phyloP scores from a whole-genome alignment of 1,140 invertebrate genomes.

The Chionoecetes opilio region DNA sequence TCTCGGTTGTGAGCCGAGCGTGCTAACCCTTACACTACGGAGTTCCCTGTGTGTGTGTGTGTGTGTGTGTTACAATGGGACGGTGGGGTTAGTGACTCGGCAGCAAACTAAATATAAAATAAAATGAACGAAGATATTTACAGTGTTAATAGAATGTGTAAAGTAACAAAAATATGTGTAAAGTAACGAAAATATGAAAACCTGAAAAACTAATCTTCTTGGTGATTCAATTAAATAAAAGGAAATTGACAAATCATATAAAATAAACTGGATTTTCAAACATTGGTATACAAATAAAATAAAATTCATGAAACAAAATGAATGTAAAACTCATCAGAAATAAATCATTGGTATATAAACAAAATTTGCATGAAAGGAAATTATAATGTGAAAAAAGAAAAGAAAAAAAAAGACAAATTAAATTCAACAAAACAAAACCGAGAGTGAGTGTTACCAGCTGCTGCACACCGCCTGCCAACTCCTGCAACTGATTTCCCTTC shows the following conservation, averaged over 20 bases:
- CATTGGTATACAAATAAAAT: too few relatives aligned
- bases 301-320: too few relatives aligned
- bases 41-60: too few relatives aligned
- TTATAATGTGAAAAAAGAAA: neutral
- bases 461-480: neutral
- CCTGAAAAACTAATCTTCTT: neutral
- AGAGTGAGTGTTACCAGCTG: neutral
- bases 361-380: neutral
- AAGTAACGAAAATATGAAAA: neutral
- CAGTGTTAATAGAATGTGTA: too few relatives aligned
- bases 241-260: too few relatives aligned
- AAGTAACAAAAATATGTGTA: neutral
- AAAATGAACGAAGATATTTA: neutral
- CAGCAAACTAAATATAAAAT: neutral
- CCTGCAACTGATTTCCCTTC: neutral
- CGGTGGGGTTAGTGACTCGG: neutral
- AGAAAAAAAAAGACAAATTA: slow-evolving; percentile 5
- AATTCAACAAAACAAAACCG: neutral
- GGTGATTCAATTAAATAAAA: neutral
- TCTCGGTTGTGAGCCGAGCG: too few relatives aligned
- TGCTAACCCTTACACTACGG: too few relatives aligned
- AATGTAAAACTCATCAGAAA: too few relatives aligned
- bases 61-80: neutral
- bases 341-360: neutral
- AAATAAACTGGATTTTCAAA: too few relatives aligned